phyloP scores from a whole-genome alignment of 35 echinoderm and acorn worm genomes.

The Amphiura filiformis region DNA sequence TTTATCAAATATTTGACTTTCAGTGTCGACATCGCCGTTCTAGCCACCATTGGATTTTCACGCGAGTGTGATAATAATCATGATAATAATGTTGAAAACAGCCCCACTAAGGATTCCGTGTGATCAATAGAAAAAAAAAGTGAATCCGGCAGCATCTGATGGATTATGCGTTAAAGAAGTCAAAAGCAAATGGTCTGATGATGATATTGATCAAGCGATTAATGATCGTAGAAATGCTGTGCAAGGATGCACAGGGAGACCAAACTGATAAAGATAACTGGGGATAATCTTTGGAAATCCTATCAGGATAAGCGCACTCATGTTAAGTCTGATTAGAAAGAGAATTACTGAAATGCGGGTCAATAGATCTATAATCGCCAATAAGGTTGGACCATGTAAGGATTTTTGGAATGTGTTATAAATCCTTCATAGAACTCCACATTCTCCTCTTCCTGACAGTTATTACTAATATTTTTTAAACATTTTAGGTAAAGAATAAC shows the following conservation, averaged over 20 bases:
- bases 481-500: too few species aligned
- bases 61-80: too few species aligned
- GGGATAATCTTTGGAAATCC: not conserved
- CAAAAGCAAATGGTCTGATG: constrained; percentile 21
- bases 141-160: not conserved
- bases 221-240: constrained; percentile 10
- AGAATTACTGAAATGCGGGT: constrained; percentile 20
- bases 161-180: constrained; percentile 5
- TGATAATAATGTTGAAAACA: too few species aligned
- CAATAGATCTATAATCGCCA: constrained; percentile 13
- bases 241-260: constrained; percentile 2
- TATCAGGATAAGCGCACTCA: constrained; percentile 11
- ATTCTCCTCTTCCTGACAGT: too few species aligned
- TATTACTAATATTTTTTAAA: too few species aligned
- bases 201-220: constrained; percentile 1
- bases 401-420: constrained; percentile 18
- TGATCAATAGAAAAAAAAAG: constrained; percentile 5
- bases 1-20: too few species aligned
- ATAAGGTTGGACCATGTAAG: constrained; percentile 15
- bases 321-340: constrained; percentile 12
- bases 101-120: too few species aligned
- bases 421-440: too few species aligned
- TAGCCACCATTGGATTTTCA: too few species aligned
- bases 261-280: not conserved
- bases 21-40: too few species aligned